Evolutionary conservation across 2,888 invertebrate genomes (phyloP), one percentile per base, ranked within the genome.

Genomic region (Leptopilina drosophilae): DNA sequence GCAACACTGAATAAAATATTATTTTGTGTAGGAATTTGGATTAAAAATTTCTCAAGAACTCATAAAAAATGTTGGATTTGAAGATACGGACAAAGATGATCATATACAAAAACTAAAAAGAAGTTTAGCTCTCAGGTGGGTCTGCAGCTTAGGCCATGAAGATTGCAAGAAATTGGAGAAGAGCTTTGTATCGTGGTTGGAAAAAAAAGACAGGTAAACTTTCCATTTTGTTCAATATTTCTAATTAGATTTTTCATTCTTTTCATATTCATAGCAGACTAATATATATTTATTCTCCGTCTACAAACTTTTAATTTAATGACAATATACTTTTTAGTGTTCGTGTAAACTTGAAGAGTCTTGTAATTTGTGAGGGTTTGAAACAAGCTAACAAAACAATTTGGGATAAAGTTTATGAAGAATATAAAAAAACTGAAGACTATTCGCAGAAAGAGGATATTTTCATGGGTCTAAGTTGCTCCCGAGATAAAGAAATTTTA

Each of bases 111-210:
- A 94, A 67, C 92, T 95, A 33, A 94, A 94, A 86, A 93, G 95
- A 53, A 93, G 93, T 79, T 93, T 94, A 81, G 92, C 94, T 56
- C 86, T 95, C 79, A 92, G 93, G 84, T 94, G 94, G 92, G 94
- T 95, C 15, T 97, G 97, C 89, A 93, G 93, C 84, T 93, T 94
- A 53, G 94, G 94, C 2, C 92, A 94, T 64, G 83, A 89, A 0
- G 93, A 93, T 3, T 97, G 97, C 86, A 88, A 94, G 5, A 83
- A 87, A 59, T 11, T 62, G 12, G 69, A 78, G 26, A 5, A 5
- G 0, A 40, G 46, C 14, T 78, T 78, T n/a, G 2, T 15, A 3
- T 11, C 69, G 14, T 73, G 69, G 69, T 2, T 53, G 7, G 33
- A 33, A 9, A 33, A 53, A 4, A 8, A 14, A 2, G 9, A 49